phyloP scores from a whole-genome alignment of 2,797 vertebrate species.

The Naso thynnoides region DNA sequence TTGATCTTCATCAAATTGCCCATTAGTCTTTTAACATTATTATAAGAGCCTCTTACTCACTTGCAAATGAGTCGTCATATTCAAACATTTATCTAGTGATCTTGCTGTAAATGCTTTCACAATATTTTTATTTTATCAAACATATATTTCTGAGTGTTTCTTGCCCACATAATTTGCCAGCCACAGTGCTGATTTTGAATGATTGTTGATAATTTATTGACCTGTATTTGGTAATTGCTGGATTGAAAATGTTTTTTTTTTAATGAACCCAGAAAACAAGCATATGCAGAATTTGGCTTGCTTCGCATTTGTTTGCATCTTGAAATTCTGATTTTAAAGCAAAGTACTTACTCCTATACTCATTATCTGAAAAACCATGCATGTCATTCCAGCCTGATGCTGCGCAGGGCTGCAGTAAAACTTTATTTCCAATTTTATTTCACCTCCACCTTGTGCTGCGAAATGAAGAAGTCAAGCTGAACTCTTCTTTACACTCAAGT shows the following conservation, averaged over 20 bases:
- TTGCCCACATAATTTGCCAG: not conserved
- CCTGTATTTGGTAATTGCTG: not conserved
- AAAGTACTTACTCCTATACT: not conserved
- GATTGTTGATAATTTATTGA: conserved; percentile 2
- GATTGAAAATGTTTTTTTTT: not conserved
- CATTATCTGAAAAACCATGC: not conserved
- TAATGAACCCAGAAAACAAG: not conserved
- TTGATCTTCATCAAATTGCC: not conserved
- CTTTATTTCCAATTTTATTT: no score
- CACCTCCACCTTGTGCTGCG: no score
- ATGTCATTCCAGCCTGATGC: not conserved
- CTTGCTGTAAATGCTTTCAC: not conserved
- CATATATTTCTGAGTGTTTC: no score
- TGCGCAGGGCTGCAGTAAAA: no score
- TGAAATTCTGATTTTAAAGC: not conserved
- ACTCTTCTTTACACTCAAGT: no score
- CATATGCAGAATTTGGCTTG: not conserved
- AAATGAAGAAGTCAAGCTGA: no score
- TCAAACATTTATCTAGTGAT: not conserved
- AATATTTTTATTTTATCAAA: not conserved
- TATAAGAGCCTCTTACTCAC: not conserved
- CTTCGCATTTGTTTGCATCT: not conserved
- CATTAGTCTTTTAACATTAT: not conserved
- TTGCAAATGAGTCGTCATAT: not conserved
- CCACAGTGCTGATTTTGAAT: conserved; percentile 1